A percentile compares a stretch with the other conserved stretches of the same genome.
Evolutionary conservation across 2,113 vertebrate species (phyloP).

Genomic region (Lota lota): DNA sequence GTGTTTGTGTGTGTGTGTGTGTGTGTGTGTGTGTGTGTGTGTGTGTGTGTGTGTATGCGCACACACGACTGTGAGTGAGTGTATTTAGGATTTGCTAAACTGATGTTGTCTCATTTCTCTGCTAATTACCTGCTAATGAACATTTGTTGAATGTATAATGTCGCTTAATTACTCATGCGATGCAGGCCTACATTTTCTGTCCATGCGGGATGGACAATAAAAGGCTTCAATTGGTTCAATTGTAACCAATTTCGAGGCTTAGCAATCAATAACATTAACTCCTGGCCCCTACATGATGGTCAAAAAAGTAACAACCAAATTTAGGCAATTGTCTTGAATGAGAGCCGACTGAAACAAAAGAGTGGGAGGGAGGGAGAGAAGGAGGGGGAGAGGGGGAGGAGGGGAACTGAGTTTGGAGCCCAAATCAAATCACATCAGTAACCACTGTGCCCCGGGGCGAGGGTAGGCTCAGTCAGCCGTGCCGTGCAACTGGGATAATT

Average conservation of each 20-base stretch:
- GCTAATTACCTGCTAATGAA: neutral
- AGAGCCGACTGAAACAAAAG: neutral
- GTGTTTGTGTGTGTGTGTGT: neutral
- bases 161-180: slow-evolving; percentile 1
- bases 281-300: neutral
- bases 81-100: neutral
- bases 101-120: neutral
- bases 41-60: too few relatives aligned
- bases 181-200: neutral
- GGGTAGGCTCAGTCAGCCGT: slow-evolving; percentile 73
- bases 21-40: too few relatives aligned
- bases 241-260: too few relatives aligned
- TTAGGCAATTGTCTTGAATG: neutral
- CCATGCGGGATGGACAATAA: too few relatives aligned
- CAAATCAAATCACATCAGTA: slow-evolving; percentile 75
- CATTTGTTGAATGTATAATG: neutral
- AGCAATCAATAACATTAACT: neutral
- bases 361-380: slow-evolving; percentile 23
- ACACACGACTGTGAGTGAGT: too few relatives aligned
- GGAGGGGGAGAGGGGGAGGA: slow-evolving; percentile 28
- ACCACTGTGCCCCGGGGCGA: slow-evolving; percentile 58
- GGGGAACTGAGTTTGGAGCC: slow-evolving; percentile 50
- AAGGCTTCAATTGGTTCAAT: too few relatives aligned
- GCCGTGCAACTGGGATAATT: slow-evolving; percentile 77
- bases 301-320: too few relatives aligned